Percentiles rank a stretch among this genome's conserved stretches.
phyloP scores from a whole-genome alignment of 2,113 vertebrate genomes.

The Gallinago paraguaiae region DNA sequence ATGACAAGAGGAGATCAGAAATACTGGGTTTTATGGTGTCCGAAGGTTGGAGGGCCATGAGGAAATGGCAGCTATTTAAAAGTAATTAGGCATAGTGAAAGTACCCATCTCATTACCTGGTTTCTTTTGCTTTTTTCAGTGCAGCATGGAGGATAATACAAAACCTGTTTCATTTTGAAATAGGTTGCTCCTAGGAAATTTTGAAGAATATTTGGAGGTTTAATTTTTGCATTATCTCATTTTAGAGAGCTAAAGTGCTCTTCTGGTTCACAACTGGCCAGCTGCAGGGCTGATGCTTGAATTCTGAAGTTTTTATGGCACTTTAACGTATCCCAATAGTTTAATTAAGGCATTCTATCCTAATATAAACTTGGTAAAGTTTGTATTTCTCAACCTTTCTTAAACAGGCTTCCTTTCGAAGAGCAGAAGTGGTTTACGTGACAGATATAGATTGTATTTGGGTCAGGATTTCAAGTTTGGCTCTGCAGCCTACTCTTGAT shows the following conservation, averaged over 20 bases:
- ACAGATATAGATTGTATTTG: neutral
- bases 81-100: neutral
- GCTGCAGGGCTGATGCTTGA: neutral
- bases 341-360: neutral
- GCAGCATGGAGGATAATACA: neutral
- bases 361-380: neutral
- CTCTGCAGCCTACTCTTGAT: neutral
- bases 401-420: neutral
- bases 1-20: neutral
- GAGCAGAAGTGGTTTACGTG: neutral
- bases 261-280: neutral
- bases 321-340: neutral
- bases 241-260: neutral
- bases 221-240: neutral
- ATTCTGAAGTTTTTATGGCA: neutral
- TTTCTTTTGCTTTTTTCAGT: neutral
- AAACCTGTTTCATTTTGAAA: neutral
- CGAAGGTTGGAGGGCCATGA: neutral
- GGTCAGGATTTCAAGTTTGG: neutral
- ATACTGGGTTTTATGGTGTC: neutral
- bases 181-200: neutral
- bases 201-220: neutral
- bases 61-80: neutral
- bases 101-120: neutral
- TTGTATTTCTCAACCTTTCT: neutral